Conservation (phyloP, 2,113 vertebrate genomes). For the Azemiops feae region DNA sequence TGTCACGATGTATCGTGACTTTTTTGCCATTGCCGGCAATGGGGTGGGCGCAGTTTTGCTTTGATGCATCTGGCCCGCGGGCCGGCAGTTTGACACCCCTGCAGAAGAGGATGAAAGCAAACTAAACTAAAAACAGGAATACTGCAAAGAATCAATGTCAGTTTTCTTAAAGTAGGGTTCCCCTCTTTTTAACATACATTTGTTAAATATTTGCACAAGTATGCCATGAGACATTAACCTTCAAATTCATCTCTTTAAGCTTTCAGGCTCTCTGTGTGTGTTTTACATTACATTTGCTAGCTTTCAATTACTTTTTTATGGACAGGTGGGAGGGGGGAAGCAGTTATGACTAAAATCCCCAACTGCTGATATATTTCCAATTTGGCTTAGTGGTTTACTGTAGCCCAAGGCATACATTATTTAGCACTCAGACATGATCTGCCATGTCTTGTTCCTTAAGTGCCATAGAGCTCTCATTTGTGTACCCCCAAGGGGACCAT, state of each 20-base stretch:
- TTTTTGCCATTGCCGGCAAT: no score
- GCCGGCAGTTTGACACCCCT: not conserved
- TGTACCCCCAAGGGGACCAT: conserved; percentile 42
- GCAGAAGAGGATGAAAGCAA: not conserved
- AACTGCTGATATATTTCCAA: conserved; percentile 61
- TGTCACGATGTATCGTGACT: no score
- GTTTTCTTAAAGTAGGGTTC: not conserved
- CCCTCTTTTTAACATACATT: not conserved
- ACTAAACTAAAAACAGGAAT: not conserved
- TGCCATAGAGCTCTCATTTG: conserved; percentile 60
- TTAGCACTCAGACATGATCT: conserved; percentile 61
- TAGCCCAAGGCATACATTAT: conserved; percentile 65
- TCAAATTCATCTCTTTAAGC: not conserved
- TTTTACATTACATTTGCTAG: conserved; percentile 19
- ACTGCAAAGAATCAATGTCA: not conserved
- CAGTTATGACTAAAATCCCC: conserved; percentile 62
- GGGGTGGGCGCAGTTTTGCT: no score
- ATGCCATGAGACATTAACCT: not conserved
- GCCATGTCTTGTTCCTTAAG: conserved; percentile 65
- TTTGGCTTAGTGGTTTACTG: conserved; percentile 53
- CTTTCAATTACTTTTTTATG: conserved; percentile 22
- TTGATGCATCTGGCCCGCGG: no score
- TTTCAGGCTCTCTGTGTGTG: not conserved
- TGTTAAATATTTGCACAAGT: not conserved
- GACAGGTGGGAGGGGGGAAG: conserved; percentile 11